Evolutionary conservation across 53 echinoderm and acorn worm species (phyloP).

Genomic region (Paracentrotus lividus): DNA sequence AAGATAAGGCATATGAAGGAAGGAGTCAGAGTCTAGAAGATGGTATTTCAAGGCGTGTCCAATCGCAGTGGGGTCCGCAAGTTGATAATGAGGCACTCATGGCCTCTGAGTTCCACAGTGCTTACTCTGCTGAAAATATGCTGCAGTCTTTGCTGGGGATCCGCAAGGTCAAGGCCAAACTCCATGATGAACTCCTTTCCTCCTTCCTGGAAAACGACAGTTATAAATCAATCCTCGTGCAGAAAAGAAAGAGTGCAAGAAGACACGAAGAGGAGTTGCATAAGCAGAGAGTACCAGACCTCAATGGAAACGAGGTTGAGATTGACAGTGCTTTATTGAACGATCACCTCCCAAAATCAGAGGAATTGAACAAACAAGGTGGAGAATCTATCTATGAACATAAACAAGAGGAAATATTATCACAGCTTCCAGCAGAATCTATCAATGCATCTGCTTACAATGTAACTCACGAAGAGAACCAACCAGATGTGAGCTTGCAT

Average conservation of each 20-base stretch:
- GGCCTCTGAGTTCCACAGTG: slow-evolving; percentile 63
- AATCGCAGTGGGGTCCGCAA: not conserved
- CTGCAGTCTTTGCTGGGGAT: slow-evolving; percentile 80
- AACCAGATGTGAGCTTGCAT: not conserved
- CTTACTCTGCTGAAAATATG: slow-evolving; percentile 78
- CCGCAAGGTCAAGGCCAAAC: slow-evolving; percentile 72
- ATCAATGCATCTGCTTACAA: not conserved
- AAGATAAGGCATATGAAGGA: not conserved
- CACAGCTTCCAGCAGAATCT: not conserved
- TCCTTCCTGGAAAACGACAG: slow-evolving; percentile 60
- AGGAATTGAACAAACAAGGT: not conserved
- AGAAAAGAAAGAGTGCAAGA: not conserved
- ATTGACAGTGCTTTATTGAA: not conserved
- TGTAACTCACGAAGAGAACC: not conserved
- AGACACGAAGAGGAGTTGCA: not conserved
- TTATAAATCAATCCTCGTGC: not conserved
- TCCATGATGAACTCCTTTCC: slow-evolving; percentile 80
- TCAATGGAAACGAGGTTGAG: slow-evolving; percentile 10
- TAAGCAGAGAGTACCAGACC: not conserved
- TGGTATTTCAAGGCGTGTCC: not conserved
- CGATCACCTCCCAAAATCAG: not conserved
- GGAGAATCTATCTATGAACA: not conserved
- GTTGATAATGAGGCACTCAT: slow-evolving; percentile 59
- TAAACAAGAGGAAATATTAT: not conserved
- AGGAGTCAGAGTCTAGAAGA: slow-evolving; percentile 38